Conservation (phyloP, 2,797 vertebrate genomes). For the Falco berigora region DNA sequence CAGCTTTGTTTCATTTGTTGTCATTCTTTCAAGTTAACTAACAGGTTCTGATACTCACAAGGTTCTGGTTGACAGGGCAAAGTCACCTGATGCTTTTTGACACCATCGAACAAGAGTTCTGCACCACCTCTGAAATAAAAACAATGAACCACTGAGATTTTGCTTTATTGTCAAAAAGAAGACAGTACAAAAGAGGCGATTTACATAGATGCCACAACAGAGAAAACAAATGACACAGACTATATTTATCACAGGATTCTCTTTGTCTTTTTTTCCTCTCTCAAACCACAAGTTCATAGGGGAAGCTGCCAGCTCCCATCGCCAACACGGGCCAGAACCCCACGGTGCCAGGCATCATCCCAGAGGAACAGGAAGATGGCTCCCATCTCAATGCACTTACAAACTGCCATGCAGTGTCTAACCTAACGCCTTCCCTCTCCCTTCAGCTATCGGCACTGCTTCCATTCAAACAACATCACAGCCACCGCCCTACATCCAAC, state of each 20-base stretch:
- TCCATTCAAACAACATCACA: background rate
- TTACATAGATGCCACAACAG: constrained; percentile 29
- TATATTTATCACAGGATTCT: constrained; percentile 43
- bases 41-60: constrained; percentile 84
- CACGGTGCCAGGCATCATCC: background rate
- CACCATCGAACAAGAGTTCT: constrained; percentile 88
- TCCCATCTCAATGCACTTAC: background rate
- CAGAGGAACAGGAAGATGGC: background rate
- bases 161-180: constrained; percentile 25
- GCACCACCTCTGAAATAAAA: constrained; percentile 86
- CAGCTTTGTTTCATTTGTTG: background rate
- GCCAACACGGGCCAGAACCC: background rate
- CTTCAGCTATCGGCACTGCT: background rate
- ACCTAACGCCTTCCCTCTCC: background rate
- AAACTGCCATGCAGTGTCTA: accelerated
- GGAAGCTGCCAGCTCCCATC: background rate
- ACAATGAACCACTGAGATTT: constrained; percentile 49
- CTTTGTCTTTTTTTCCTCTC: background rate
- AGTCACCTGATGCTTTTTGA: constrained; percentile 88
- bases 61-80: constrained; percentile 84
- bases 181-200: constrained; percentile 1
- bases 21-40: background rate
- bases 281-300: background rate
- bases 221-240: constrained; percentile 44
- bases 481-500: accelerated